Base-by-base conservation (phyloP, 2,888 invertebrate species). In the Chymomyza procnemis region DNA sequence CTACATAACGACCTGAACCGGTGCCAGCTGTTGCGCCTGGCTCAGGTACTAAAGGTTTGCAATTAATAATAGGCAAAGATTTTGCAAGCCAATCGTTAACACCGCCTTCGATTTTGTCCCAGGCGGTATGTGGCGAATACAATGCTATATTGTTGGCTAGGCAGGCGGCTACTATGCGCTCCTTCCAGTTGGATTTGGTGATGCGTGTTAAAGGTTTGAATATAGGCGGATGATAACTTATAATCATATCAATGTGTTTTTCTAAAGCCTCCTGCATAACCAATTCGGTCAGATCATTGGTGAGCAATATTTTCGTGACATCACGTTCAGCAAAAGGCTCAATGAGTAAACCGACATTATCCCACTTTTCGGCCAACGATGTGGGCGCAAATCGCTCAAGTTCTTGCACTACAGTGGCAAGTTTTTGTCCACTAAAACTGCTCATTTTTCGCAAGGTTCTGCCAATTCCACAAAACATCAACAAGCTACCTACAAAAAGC, bases 211-310 rank as follows among this genome's bases (percentile, higher is more conserved):
- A 81, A 5, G 97, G 94, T 14, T 93, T 92, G 91, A 99, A 99
- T 89, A 99, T 96, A 18, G 97, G 97, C n/a, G 99, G 99, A 92
- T 99, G 99, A 90, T 99, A 99, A 0, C 97, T 95, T 66, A 99
- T 92, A 66, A 99, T 97, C 91, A 98, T 91, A 89, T 97, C 94
- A 61, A 93, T 93, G 16, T 93, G 92, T 61, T 92, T 89, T 1
- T 92, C 90, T 3, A 96, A 88, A 0, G 97, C 97, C 92, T 98
- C 98, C 21, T 94, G 90, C 85, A 97, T 93, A 0, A 98, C 98
- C 73, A 93, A 93, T 90, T 97, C 96, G 0, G 98, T 98, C 47
- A 99, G 92, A 90, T 99, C 99, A 91, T 98, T 99, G 2, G 98
- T 98, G 47, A 99, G 91, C 65, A 99, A 88, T 62, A 97, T 93